Evolutionary conservation across 92 coral and sea anemone genomes (phyloP).

Genomic region (Plumapathes pennacea): DNA sequence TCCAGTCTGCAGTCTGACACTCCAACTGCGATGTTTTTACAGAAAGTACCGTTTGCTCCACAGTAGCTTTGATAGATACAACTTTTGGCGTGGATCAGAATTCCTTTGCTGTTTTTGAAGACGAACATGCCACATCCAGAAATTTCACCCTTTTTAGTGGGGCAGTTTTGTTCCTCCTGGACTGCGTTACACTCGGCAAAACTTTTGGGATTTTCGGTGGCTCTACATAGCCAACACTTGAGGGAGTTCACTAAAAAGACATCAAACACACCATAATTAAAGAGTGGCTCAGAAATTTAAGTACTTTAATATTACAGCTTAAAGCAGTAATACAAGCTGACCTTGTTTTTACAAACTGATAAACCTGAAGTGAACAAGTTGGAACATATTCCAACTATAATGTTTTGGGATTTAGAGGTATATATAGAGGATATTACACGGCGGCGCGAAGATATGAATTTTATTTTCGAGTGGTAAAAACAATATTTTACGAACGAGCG

Average conservation of each 20-base stretch:
- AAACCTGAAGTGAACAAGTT: no score
- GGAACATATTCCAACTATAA: no score
- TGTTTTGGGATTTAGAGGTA: no score
- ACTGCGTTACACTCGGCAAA: conserved; percentile 32
- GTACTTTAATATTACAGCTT: no score
- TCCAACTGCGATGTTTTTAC: conserved; percentile 7
- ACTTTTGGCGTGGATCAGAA: conserved; percentile 46
- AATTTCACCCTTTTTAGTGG: conserved; percentile 13
- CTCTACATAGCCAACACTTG: conserved; percentile 27
- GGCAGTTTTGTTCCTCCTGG: conserved; percentile 15
- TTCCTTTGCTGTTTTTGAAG: conserved; percentile 15
- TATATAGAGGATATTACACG: no score
- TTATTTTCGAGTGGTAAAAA: no score
- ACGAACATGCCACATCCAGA: conserved; percentile 59
- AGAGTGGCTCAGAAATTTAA: no score
- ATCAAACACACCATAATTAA: background rate
- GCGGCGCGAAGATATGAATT: no score
- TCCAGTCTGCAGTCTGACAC: conserved; percentile 33
- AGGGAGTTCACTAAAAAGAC: background rate
- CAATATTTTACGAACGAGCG: no score
- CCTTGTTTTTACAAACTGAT: no score
- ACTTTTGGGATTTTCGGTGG: no score
- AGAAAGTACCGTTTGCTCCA: conserved; percentile 1
- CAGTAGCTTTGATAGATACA: conserved; percentile 40
- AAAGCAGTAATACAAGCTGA: no score